Evolutionary conservation across 2,888 invertebrate species (phyloP).

Genomic region (Cheilosia impressa): DNA sequence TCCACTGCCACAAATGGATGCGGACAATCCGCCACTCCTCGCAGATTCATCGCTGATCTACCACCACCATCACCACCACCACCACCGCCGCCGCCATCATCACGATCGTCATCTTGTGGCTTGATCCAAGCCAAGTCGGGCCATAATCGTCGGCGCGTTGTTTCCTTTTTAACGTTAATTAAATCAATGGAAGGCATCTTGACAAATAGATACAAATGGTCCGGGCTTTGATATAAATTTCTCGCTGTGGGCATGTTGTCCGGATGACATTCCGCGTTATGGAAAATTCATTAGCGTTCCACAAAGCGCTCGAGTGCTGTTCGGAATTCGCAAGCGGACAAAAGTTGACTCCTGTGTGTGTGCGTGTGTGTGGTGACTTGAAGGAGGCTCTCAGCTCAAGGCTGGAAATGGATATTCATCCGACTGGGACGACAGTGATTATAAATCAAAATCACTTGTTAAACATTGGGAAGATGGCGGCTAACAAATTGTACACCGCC

Average conservation of each 20-base stretch:
- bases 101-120: constrained; percentile 4
- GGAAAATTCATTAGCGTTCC: constrained; percentile 74
- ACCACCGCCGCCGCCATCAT: neutral
- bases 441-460: constrained; percentile 73
- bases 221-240: constrained; percentile 66
- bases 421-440: constrained; percentile 38
- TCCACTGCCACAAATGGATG: constrained; percentile 58
- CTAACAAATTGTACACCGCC: constrained; percentile 55
- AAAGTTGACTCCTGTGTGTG: neutral
- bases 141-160: constrained; percentile 69
- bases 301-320: constrained; percentile 58
- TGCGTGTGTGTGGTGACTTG: constrained; percentile 1
- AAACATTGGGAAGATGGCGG: constrained; percentile 56
- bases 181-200: constrained; percentile 75
- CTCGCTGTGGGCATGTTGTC: constrained; percentile 67
- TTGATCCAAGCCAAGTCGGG: constrained; percentile 34
- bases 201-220: constrained; percentile 76
- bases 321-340: constrained; percentile 60
- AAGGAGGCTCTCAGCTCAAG: neutral
- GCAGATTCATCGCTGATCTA: constrained; percentile 31
- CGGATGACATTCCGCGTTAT: constrained; percentile 72
- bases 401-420: constrained; percentile 63
- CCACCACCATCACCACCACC: constrained; percentile 17
- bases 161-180: constrained; percentile 74
- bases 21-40: constrained; percentile 53